Evolutionary conservation across 2,797 vertebrate species (phyloP).

Genomic region (Myotis vivesi): DNA sequence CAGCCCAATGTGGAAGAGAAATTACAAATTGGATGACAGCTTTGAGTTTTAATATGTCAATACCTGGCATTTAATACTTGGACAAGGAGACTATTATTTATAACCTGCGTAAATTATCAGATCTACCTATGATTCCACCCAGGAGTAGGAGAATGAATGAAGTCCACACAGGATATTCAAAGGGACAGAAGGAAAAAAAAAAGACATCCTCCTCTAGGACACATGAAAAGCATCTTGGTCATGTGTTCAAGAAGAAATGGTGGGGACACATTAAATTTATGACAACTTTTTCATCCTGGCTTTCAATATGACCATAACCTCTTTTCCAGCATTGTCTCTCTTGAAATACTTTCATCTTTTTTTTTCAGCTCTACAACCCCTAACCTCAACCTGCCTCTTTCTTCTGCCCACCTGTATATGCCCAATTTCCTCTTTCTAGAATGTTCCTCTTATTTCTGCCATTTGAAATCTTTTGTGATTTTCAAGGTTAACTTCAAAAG

Average conservation of each 20-base stretch:
- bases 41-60: not conserved
- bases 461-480: constrained; percentile 34
- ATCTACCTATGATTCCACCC: not conserved
- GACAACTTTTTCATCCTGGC: not conserved
- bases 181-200: not conserved
- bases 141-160: not conserved
- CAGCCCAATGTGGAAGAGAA: not conserved
- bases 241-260: not conserved
- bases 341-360: not conserved
- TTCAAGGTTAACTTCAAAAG: constrained; percentile 60
- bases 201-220: not conserved
- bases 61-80: not conserved
- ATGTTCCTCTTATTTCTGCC: not conserved
- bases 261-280: not conserved
- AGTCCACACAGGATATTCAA: not conserved
- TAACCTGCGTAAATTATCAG: not conserved
- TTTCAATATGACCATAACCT: not conserved
- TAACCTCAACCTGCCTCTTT: not conserved
- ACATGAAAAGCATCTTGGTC: not conserved
- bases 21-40: not conserved
- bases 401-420: not conserved
- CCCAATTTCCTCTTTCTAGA: not conserved
- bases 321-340: not conserved
- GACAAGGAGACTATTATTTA: not conserved
- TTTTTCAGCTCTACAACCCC: not conserved